Percentiles rank a stretch among this genome's conserved stretches.
Conservation (phyloP, 1,140 invertebrate genomes). For the Drosophila orena region DNA sequence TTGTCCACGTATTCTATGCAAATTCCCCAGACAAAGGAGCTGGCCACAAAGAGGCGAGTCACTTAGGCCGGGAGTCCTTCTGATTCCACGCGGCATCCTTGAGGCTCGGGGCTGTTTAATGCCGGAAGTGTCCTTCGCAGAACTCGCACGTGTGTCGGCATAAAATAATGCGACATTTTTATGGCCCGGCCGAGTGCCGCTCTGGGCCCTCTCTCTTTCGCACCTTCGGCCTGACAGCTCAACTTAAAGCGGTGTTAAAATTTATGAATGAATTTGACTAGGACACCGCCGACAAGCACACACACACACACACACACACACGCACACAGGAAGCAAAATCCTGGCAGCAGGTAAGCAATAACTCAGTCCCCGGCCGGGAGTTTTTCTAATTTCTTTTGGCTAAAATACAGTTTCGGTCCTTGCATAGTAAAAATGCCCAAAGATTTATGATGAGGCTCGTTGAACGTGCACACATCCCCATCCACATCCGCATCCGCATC, state of each 20-base stretch:
- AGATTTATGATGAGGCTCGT: constrained; percentile 69
- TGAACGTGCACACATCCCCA: constrained; percentile 33
- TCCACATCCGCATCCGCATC: not conserved
- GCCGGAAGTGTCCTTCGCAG: constrained; percentile 75
- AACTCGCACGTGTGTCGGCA: constrained; percentile 59
- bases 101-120: constrained; percentile 47
- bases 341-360: constrained; percentile 54
- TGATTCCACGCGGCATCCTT: constrained; percentile 44
- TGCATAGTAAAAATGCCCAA: constrained; percentile 67
- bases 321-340: constrained; percentile 8
- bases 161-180: constrained; percentile 79
- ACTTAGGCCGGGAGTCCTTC: constrained; percentile 38
- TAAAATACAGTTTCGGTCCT: constrained; percentile 59
- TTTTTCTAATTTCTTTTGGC: constrained; percentile 53
- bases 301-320: not conserved
- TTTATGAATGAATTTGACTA: constrained; percentile 75
- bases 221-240: constrained; percentile 31
- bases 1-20: constrained; percentile 25
- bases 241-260: constrained; percentile 73
- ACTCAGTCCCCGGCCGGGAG: constrained; percentile 47
- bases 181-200: constrained; percentile 69
- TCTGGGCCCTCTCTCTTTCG: constrained; percentile 1
- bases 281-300: constrained; percentile 12
- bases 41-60: constrained; percentile 50
- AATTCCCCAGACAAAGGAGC: constrained; percentile 36